Percentiles rank a stretch among this genome's conserved stretches.
These are phyloP conservation scores for Epirrhoe tristata DNA, from an alignment of 2,888 invertebrate genomes.

Conservation along the genomic window DNA sequence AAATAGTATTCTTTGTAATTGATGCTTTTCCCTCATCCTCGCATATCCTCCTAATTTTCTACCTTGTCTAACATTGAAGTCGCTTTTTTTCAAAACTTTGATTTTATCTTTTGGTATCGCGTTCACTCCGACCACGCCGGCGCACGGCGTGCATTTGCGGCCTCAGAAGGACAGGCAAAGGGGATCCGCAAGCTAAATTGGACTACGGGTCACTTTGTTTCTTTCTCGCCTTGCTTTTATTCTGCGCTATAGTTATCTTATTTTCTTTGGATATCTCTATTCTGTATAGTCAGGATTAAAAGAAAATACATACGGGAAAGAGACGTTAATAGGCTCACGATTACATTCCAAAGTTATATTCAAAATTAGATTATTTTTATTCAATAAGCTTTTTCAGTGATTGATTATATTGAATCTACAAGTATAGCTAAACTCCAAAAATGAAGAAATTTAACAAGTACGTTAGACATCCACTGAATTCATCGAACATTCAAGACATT, in stretches of 20 bases:
- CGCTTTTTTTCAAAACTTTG: neutral
- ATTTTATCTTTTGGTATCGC: conserved; percentile 7
- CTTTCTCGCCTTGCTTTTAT: conserved; percentile 47
- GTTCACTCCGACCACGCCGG: conserved; percentile 39
- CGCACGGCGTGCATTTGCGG: conserved; percentile 58
- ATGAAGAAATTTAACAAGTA: no score
- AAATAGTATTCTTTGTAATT: no score
- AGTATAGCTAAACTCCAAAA: no score
- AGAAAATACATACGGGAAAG: no score
- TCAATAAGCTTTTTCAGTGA: no score
- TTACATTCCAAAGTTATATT: no score
- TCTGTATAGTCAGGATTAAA: neutral
- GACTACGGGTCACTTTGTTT: conserved; percentile 61
- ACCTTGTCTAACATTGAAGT: neutral
- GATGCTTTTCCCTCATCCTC: no score
- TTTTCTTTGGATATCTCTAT: neutral
- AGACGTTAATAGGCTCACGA: no score
- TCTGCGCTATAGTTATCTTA: conserved; percentile 15
- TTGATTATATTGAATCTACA: no score
- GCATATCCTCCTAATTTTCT: neutral
- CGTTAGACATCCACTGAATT: no score
- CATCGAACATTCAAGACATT: no score
- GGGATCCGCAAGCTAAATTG: conserved; percentile 65
- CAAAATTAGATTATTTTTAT: no score
- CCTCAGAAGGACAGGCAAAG: conserved; percentile 56